These are phyloP conservation scores for Mythimna loreyi DNA, from an alignment of 2,888 invertebrate genomes.

Conservation along the genomic window DNA sequence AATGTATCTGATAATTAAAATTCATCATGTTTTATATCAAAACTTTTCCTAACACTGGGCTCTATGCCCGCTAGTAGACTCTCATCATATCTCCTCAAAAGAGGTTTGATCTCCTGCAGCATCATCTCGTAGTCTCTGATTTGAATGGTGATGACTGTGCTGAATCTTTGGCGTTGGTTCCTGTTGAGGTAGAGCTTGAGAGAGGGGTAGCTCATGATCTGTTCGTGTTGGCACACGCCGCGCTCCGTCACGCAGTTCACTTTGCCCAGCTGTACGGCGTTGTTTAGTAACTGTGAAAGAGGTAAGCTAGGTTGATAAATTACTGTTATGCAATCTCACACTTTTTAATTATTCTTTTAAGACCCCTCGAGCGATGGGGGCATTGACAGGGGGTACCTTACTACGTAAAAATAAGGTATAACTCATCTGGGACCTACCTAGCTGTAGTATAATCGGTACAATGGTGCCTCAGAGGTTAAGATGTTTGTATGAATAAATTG, in stretches of 20 bases:
- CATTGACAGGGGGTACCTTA: too few species aligned
- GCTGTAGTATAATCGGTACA: too few species aligned
- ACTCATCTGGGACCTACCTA: too few species aligned
- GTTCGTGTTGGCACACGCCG: conserved; percentile 83
- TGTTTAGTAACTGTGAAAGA: conserved; percentile 77
- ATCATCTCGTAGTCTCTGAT: conserved; percentile 72
- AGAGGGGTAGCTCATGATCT: conserved; percentile 82
- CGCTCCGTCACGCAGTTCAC: conserved; percentile 86
- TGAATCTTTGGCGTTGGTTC: conserved; percentile 71
- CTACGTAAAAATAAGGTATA: too few species aligned
- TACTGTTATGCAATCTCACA: too few species aligned
- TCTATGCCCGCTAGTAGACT: conserved; percentile 69
- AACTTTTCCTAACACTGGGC: conserved; percentile 62
- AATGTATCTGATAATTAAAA: conserved; percentile 65
- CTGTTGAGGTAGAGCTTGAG: conserved; percentile 80
- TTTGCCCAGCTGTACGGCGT: conserved; percentile 82
- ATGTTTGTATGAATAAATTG: too few species aligned
- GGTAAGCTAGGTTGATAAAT: not conserved
- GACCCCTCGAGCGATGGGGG: too few species aligned
- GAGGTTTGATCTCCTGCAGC: conserved; percentile 74
- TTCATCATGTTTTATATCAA: conserved; percentile 79
- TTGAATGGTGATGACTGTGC: conserved; percentile 75
- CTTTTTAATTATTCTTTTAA: too few species aligned
- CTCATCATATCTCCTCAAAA: conserved; percentile 74
- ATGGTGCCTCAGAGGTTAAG: too few species aligned